Base-by-base conservation (phyloP, 2,888 invertebrate species). In the Scaeva pyrastri region DNA sequence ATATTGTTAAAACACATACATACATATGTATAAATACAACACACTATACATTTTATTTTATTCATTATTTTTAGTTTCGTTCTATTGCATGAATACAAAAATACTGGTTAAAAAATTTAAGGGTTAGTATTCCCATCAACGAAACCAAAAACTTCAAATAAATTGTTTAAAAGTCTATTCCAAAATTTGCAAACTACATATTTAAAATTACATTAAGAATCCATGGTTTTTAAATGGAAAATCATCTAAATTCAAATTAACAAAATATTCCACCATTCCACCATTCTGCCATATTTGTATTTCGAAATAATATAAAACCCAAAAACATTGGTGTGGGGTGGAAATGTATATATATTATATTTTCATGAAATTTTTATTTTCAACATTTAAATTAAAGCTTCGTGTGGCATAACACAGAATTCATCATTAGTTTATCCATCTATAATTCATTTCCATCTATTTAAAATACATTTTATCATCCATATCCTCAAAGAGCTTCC, bases 401-500 rank as follows among this genome's bases (percentile, higher is more conserved):
- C 14, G 48, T 68, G 56, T 43, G 68, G 39, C 39, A 39, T 11
- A 43, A 31, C 26, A 16, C 14, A 39, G 41, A 62, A 74, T 64
- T 55, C 52, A 73, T 73, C 48, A 74, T 52, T 74, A 60, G 52
- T 21, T 60, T 41, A 43, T 14, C n/a, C 64, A 75, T 75, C 66
- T 52, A 76, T 58, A 68, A 58, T 76, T 76, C 66, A 76, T 76
- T 39, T 41, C 10, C 52, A 58, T 58, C 23, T 50, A 68, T 80
- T 70, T 68, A 60, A 80, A 78, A 66, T 23, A 21, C 43, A 52
- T 43, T 66, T 79, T 45, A 74, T 60, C 55, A 23, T 36, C 68
- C 62, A 62, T 41, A 70, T 70, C 60, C 74, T 39, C 74, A 41
- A 73, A 79, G 70, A 70, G 74, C 74, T 74, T 74, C 73, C 79